phyloP scores from a whole-genome alignment of 2,888 invertebrate species.

The Odontothrips loti region DNA sequence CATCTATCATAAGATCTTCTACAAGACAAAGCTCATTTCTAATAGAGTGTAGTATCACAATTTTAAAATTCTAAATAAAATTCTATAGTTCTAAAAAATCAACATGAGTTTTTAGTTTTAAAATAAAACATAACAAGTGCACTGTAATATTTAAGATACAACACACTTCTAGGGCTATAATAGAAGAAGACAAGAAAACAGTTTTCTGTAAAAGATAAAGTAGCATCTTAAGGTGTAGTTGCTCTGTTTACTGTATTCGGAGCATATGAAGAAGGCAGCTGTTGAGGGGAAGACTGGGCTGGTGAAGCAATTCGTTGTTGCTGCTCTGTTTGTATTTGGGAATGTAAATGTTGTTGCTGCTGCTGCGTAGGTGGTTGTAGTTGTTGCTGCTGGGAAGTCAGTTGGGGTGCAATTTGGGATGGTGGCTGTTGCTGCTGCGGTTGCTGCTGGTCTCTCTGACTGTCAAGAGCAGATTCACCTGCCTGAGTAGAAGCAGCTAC shows the following conservation, averaged over 20 bases:
- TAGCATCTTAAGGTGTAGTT: not conserved
- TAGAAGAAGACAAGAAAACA: not conserved
- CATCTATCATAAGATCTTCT: not conserved
- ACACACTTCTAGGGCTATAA: too few relatives aligned
- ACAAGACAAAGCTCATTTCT: not conserved
- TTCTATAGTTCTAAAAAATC: not conserved
- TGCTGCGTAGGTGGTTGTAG: not conserved
- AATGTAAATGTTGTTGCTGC: not conserved
- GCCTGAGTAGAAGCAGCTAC: not conserved
- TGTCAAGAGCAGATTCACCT: not conserved
- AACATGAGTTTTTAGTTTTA: not conserved
- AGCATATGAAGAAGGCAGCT: not conserved
- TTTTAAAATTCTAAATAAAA: not conserved
- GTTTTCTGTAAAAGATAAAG: not conserved
- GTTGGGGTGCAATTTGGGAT: not conserved
- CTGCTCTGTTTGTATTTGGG: not conserved
- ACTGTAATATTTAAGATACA: too few relatives aligned
- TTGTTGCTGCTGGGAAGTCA: not conserved
- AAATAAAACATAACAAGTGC: too few relatives aligned
- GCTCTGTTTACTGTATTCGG: not conserved
- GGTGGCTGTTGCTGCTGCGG: slow-evolving; percentile 14
- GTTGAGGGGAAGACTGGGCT: not conserved
- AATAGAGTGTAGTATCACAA: not conserved
- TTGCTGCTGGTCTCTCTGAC: not conserved
- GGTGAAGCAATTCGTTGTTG: not conserved